Base-by-base conservation (phyloP, 2,797 vertebrate species). In the Denticeps clupeoides region DNA sequence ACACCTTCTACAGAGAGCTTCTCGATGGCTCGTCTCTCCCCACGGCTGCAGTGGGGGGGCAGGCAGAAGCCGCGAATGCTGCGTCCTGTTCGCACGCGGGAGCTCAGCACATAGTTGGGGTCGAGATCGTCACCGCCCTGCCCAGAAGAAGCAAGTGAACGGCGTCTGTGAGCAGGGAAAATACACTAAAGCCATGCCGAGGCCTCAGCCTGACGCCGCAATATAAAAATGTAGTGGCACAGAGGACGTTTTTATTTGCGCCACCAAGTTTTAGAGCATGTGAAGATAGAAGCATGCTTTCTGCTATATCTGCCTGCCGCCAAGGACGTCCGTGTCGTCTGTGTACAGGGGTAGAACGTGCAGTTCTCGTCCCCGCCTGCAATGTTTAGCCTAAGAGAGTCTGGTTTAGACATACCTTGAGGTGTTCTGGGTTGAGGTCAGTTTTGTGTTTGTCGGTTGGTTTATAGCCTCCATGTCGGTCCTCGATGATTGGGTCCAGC, bases 361-460 rank as follows among this genome's bases (percentile, higher is more conserved):
- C n/a, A n/a, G n/a, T n/a, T n/a, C n/a, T n/a, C n/a, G n/a, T n/a
- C n/a, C n/a, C n/a, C n/a, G n/a, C n/a, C n/a, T n/a, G n/a, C n/a
- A n/a, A n/a, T n/a, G n/a, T n/a, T n/a, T n/a, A n/a, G n/a, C n/a
- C n/a, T 13, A 5, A 16, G 25, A 29, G 28, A 33, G 13, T 7
- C 31, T 16, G 31, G 16, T 31, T 16, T 32, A 16, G 11, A 4
- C 10, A 27, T 81, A 97, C 93, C 91, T 97, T 82, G 64, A 97
- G 79, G 71, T 91, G 77, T 49, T 47, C 71, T 1, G 87, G 10
- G 38, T 93, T 87, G 51, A 97, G 70, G 73, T 97, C 93, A 0
- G 94, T 98, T 83, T 93, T 97, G 80, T 98, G 94, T 65, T 89
- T 82, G 68, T 97, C 92, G n/a, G 78, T 59, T 48, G 91, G 91